Base-by-base conservation (phyloP, 1,140 invertebrate genomes). In the Achroia grisella region DNA sequence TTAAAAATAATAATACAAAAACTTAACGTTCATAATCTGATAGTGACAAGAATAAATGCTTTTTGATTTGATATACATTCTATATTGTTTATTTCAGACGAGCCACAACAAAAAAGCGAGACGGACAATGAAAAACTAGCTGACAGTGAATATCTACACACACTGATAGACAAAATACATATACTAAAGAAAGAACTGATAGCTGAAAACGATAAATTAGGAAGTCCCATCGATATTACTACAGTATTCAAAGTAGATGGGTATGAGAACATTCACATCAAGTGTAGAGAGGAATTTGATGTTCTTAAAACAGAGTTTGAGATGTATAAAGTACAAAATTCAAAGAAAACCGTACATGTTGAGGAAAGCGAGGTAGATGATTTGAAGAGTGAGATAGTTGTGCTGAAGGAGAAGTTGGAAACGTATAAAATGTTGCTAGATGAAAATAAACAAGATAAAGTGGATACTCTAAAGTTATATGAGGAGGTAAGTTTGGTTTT, bases 401-500 rank as follows among this genome's bases (percentile, higher is more conserved):
- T 90, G 39, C 73, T 92, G 29, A 90, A 91, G 58, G 91, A 92
- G 52, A 90, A 90, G 56, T 11, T 77, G 14, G 74, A 82, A n/a
- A 73, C 62, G 8, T 84, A 68, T 14, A 60, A 46, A 11, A 40
- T 71, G 40, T 49, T 82, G 60, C 39, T 77, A 23, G 77, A 80
- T 0, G 77, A 84, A 23, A 78, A 84, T 45, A 78, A 67, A 32
- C 90, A 92, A 58, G 91, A 92, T 56, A 90, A 91, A 61, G 85
- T 90, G 33, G 89, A 89, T 34, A 86, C 87, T 4, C 62, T 92
- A 1, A 91, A 88, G 59, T 76, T 86, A 8, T 89, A 91, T 56
- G 87, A 91, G 14, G 86, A 89, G 54, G 89, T 90, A 56, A 48
- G 41, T 52, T 34, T 41, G n/a, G 6, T 23, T 23, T 23, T 23